These are phyloP conservation scores for Atrina japonica DNA, from an alignment of 2,888 invertebrate species.

Conservation along the genomic window DNA sequence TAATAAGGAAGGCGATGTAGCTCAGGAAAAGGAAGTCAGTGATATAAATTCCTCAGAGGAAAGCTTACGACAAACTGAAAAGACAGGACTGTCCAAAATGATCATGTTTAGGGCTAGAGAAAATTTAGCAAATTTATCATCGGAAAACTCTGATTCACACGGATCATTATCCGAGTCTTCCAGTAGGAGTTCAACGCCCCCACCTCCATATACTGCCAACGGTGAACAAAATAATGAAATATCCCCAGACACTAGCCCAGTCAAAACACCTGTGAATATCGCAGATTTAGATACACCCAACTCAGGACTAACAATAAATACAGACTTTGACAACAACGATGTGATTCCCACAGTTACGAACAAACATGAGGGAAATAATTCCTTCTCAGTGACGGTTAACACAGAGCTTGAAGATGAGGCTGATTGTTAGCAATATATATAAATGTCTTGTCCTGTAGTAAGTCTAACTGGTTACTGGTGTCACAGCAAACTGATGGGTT, in stretches of 20 bases:
- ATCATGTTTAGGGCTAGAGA: slow-evolving; percentile 55
- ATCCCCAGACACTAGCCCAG: slow-evolving; percentile 53
- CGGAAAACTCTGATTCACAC: slow-evolving; percentile 53
- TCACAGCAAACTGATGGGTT: too few relatives aligned
- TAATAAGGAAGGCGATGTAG: slow-evolving; percentile 27
- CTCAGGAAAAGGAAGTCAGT: slow-evolving; percentile 11
- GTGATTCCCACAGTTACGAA: slow-evolving; percentile 2
- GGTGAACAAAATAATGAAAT: slow-evolving; percentile 54
- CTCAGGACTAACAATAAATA: neutral
- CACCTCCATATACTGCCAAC: slow-evolving; percentile 50
- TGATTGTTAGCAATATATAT: slow-evolving; percentile 47
- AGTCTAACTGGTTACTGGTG: too few relatives aligned
- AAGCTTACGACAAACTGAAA: slow-evolving; percentile 40
- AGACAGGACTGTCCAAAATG: slow-evolving; percentile 48
- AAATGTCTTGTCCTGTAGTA: too few relatives aligned
- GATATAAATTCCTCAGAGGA: slow-evolving; percentile 41
- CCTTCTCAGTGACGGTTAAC: slow-evolving; percentile 31
- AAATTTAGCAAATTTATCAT: slow-evolving; percentile 60
- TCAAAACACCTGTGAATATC: slow-evolving; percentile 43
- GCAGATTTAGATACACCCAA: slow-evolving; percentile 3
- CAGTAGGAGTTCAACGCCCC: slow-evolving; percentile 48
- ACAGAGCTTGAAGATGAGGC: slow-evolving; percentile 37
- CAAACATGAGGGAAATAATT: slow-evolving; percentile 23
- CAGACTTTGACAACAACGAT: slow-evolving; percentile 5
- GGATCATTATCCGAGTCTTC: slow-evolving; percentile 49